Evolutionary conservation across 2,888 invertebrate species (phyloP), one percentile per base, ranked within the genome.

Genomic region (Adineta ricciae): DNA sequence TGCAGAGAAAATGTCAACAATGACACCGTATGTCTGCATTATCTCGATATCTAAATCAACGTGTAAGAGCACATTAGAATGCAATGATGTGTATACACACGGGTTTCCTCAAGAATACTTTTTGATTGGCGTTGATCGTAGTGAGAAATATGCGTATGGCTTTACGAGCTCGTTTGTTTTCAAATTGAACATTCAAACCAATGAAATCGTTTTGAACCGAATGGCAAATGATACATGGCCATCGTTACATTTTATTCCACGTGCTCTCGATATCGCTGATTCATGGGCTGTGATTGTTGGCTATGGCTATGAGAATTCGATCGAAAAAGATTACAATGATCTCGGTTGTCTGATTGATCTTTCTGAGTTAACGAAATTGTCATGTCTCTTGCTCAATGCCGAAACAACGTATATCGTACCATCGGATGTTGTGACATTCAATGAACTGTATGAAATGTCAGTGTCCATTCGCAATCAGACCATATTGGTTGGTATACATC

Each of bases 311-410:
- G 1, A 1, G 0, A 24, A 4, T 7, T 1, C 7, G 8, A n/a
- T 1, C 0, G 24, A 54, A 54, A 54, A 54, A 4, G 7, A 4
- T 9, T 54, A 54, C 9, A 8, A 8, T 21, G n/a, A 4, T 54
- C 24, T 54, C 0, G 54, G n/a, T n/a, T 54, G 54, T 54, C 8
- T 54, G 5, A n/a, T 54, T n/a, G n/a, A 54, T 54, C 54, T 54
- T 54, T 7, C n/a, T 54, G 21, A 8, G 4, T 21, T 54, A 0
- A 4, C n/a, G n/a, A 19, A 8, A 24, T 8, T 2, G 7, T 54
- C 54, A 8, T 54, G 54, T n/a, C 0, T 7, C 0, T 8, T 8
- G 0, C 19, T 54, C 1, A 4, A 0, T n/a, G 1, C 7, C 2
- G 54, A 54, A n/a, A n/a, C 1, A 1, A n/a, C n/a, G 5, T 54